Evolutionary conservation across 2,888 invertebrate genomes (phyloP).

Genomic region (Drosophila meridionalis): DNA sequence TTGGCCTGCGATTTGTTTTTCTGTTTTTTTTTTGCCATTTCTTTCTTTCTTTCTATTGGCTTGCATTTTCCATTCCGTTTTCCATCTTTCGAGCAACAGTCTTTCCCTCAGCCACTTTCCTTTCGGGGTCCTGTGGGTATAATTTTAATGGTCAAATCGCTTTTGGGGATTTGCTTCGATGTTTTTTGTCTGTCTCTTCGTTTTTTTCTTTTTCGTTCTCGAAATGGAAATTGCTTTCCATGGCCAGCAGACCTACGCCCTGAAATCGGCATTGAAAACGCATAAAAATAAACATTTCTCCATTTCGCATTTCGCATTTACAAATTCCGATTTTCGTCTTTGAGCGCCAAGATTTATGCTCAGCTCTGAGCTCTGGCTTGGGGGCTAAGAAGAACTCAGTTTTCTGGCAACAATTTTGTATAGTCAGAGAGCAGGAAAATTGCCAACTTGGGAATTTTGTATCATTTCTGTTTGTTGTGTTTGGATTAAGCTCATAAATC

Average conservation of each 20-base stretch:
- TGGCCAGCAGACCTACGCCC: slow-evolving; percentile 29
- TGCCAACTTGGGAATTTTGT: slow-evolving; percentile 68
- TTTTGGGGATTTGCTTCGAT: slow-evolving; percentile 62
- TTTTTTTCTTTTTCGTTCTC: background rate
- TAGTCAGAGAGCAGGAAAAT: slow-evolving; percentile 38
- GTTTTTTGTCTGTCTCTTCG: slow-evolving; percentile 13
- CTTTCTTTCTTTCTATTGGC: background rate
- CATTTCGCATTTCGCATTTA: slow-evolving; percentile 63
- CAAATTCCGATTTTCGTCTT: slow-evolving; percentile 59
- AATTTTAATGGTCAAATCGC: slow-evolving; percentile 84
- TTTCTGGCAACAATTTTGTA: slow-evolving; percentile 39
- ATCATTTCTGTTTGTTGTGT: slow-evolving; percentile 2
- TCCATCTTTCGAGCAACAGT: background rate
- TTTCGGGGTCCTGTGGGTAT: slow-evolving; percentile 80
- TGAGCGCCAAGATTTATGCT: slow-evolving; percentile 63
- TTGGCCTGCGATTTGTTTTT: slow-evolving; percentile 31
- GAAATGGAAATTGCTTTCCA: slow-evolving; percentile 76
- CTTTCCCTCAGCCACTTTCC: slow-evolving; percentile 21
- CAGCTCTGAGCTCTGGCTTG: background rate
- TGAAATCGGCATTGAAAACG: slow-evolving; percentile 68
- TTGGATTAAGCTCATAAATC: slow-evolving; percentile 14
- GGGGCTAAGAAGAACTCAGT: slow-evolving; percentile 18
- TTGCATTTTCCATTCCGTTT: slow-evolving; percentile 26
- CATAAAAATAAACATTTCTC: slow-evolving; percentile 79
- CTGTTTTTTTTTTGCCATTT: background rate